Percentiles rank a stretch among this genome's conserved stretches.
Conservation (phyloP, 2,113 vertebrate genomes). For the Butorides virescens region DNA sequence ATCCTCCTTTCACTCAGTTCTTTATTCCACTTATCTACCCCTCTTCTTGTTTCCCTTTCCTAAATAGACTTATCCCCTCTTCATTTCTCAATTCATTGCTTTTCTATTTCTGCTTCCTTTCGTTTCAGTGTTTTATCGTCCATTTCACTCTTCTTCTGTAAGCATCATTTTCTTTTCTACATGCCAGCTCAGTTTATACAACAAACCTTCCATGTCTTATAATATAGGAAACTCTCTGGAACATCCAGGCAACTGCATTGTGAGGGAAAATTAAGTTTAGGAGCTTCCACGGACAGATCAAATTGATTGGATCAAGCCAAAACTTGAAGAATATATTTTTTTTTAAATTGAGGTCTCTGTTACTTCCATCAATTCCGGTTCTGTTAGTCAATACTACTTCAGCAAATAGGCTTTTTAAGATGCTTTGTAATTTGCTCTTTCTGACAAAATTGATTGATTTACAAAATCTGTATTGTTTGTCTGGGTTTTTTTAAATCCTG, state of each 20-base stretch:
- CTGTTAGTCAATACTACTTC: neutral
- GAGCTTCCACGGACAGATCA: neutral
- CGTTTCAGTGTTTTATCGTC: neutral
- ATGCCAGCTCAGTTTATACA: neutral
- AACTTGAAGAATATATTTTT: neutral
- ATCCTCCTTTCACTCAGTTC: conserved; percentile 52
- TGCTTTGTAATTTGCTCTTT: neutral
- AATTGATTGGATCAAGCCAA: neutral
- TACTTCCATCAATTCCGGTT: neutral
- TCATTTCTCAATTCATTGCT: neutral
- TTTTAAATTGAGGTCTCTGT: neutral
- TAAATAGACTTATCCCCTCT: neutral
- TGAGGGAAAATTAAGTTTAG: neutral
- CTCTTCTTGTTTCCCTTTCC: neutral
- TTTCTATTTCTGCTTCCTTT: neutral
- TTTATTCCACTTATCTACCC: neutral
- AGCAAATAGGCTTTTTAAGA: neutral
- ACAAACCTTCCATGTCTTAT: neutral
- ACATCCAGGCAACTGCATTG: neutral
- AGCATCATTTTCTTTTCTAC: neutral
- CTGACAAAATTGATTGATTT: neutral
- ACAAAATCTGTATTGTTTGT: neutral
- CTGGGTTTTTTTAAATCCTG: neutral
- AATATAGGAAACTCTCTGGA: neutral
- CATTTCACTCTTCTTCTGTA: neutral